These are phyloP conservation scores for Trissoscelio sp. DNA, from an alignment of 2,888 invertebrate genomes.

Conservation along the genomic window DNA sequence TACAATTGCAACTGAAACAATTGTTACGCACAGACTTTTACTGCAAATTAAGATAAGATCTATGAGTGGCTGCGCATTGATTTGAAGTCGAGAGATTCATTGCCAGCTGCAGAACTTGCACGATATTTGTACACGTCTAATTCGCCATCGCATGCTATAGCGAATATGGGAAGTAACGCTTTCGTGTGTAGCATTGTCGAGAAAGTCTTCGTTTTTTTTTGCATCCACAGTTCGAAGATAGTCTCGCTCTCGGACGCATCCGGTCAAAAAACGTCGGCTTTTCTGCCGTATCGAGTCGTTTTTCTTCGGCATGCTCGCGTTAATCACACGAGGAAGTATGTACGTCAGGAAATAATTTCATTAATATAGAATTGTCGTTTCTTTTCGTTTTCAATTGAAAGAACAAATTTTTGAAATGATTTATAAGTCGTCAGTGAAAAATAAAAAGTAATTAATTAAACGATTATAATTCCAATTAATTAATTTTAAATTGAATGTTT, in stretches of 20 bases:
- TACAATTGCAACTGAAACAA: constrained; percentile 19
- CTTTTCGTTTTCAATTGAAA: background rate
- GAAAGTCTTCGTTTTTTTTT: constrained; percentile 64
- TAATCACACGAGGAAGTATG: constrained; percentile 12
- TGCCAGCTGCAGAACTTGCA: constrained; percentile 28
- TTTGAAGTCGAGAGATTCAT: constrained; percentile 27
- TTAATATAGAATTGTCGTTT: too few relatives aligned
- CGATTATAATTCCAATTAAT: too few relatives aligned
- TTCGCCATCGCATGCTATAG: constrained; percentile 8
- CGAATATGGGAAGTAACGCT: constrained; percentile 60
- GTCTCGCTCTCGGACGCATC: constrained; percentile 65
- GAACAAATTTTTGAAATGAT: too few relatives aligned
- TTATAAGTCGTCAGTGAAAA: too few relatives aligned
- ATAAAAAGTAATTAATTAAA: background rate
- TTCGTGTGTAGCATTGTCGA: constrained; percentile 57
- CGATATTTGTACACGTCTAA: constrained; percentile 41
- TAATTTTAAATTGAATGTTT: too few relatives aligned
- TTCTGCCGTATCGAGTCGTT: constrained; percentile 9
- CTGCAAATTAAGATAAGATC: constrained; percentile 30
- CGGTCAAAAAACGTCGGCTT: constrained; percentile 59
- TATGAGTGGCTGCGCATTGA: constrained; percentile 3
- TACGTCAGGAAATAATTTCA: constrained; percentile 23
- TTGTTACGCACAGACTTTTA: constrained; percentile 51
- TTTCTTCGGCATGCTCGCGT: constrained; percentile 16
- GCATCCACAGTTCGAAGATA: constrained; percentile 44